phyloP scores from a whole-genome alignment of 2,888 invertebrate genomes.

The Endotricha flammealis region DNA sequence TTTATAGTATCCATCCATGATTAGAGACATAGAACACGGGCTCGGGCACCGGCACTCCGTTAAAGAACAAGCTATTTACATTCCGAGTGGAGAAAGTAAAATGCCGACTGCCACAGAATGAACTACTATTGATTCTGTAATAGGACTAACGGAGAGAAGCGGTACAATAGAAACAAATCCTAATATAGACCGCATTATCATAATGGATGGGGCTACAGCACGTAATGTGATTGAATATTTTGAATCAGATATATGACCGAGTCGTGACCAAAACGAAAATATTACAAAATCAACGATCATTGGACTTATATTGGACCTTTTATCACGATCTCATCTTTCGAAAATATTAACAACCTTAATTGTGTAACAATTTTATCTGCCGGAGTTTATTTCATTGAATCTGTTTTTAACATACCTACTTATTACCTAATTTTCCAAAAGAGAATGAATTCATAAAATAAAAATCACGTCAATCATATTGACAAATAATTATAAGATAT shows the following conservation, averaged over 20 bases:
- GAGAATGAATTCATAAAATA: too few species aligned
- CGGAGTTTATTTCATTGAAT: too few species aligned
- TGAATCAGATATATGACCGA: slow-evolving; percentile 11
- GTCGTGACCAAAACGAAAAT: slow-evolving; percentile 9
- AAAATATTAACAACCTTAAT: too few species aligned
- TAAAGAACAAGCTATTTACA: slow-evolving; percentile 36
- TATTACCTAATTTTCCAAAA: too few species aligned
- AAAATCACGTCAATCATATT: too few species aligned
- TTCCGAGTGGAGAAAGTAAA: slow-evolving; percentile 43
- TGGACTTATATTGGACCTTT: background rate
- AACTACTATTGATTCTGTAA: slow-evolving; percentile 36
- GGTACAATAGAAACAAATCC: slow-evolving; percentile 35
- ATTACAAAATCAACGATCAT: slow-evolving; percentile 1
- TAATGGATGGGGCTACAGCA: slow-evolving; percentile 29
- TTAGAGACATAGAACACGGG: too few species aligned
- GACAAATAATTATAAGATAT: too few species aligned
- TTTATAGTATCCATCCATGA: slow-evolving; percentile 13
- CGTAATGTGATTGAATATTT: slow-evolving; percentile 30
- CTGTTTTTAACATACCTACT: too few species aligned
- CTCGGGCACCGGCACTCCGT: slow-evolving; percentile 8
- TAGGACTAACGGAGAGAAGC: slow-evolving; percentile 33
- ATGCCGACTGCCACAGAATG: slow-evolving; percentile 22
- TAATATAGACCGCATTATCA: slow-evolving; percentile 36
- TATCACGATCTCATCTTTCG: too few species aligned
- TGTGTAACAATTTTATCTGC: too few species aligned